Base-by-base conservation (phyloP, 2,113 vertebrate species). In the Osmerus mordax region DNA sequence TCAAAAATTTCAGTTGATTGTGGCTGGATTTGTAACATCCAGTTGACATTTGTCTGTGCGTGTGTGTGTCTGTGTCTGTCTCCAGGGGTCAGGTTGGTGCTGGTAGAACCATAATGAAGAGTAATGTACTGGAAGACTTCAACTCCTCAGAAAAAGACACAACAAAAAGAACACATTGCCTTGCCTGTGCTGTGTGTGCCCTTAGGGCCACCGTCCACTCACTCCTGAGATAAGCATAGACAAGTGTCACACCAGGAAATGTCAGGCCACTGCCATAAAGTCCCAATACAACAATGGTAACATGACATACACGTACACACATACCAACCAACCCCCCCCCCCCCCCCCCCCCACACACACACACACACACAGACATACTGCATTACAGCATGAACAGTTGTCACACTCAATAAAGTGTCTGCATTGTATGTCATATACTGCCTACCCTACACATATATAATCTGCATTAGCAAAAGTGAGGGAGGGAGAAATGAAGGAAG, bases 21-120 rank as follows among this genome's bases (percentile, higher is more conserved):
- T 5, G 29, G 29, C 29, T 32, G 29, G 29, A 32, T 32, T 32
- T 5, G 29, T 32, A 32, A 32, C 29, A 32, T 32, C 29, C 29
- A 32, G 29, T 32, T 32, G 29, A 32, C 29, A 32, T 32, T 32
- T 75, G 68, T 75, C 71, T 72, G 65, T 63, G 72, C 21, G 21
- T 23, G 21, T 23, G 21, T 23, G 21, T 23, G 21, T 23, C 21
- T 23, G 21, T 72, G 66, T 72, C 58, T 25, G 14, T 28, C 32
- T 63, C 25, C 14, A 63, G 61, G 60, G 66, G 78, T 82, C 73
- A 70, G 73, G 71, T 62, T 51, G 74, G 60, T 78, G 76, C 74
- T 69, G 61, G 69, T 73, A 23, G 54, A 4, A 23, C 61, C 21
- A 54, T 84, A 83, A 86, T 86, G 78, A 83, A 86, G 85, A 84